These are phyloP conservation scores for Agonopterix subpropinquella DNA, from an alignment of 2,888 invertebrate species.

Conservation along the genomic window DNA sequence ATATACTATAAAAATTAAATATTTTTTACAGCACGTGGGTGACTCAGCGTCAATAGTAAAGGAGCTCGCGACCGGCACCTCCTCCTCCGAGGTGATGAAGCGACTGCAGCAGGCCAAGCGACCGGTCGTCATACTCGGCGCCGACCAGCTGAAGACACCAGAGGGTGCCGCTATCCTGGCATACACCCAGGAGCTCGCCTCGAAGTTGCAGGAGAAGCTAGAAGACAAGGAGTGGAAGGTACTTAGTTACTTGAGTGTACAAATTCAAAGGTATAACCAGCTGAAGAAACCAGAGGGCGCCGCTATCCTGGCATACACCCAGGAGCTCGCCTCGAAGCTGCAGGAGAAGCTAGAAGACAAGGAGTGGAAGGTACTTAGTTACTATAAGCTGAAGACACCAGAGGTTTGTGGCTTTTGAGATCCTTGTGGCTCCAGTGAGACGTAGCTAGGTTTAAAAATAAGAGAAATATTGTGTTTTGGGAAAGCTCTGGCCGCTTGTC, in stretches of 20 bases:
- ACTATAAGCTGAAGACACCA: too few species aligned
- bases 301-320: constrained; percentile 84
- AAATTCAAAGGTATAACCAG: too few species aligned
- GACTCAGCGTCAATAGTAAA: constrained; percentile 83
- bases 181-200: constrained; percentile 83
- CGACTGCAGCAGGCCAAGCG: constrained; percentile 85
- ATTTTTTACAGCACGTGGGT: constrained; percentile 82
- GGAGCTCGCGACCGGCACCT: constrained; percentile 84
- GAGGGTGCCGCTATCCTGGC: constrained; percentile 88
- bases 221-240: constrained; percentile 73
- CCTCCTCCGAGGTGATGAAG: constrained; percentile 59
- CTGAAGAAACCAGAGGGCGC: constrained; percentile 80
- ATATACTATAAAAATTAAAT: neutral
- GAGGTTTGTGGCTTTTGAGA: too few species aligned
- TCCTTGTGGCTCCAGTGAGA: too few species aligned
- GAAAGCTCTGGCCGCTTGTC: too few species aligned
- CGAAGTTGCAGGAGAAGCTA: constrained; percentile 71
- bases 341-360: constrained; percentile 71
- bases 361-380: constrained; percentile 61
- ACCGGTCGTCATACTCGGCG: constrained; percentile 95
- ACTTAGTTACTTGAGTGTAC: neutral
- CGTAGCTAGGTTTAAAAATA: too few species aligned
- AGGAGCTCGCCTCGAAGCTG: constrained; percentile 80
- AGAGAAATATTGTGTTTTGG: too few species aligned
- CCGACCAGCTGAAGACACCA: constrained; percentile 84